Evolutionary conservation across 1,140 invertebrate species (phyloP), one percentile per base, ranked within the genome.

Genomic region (Saccostrea glomerata): DNA sequence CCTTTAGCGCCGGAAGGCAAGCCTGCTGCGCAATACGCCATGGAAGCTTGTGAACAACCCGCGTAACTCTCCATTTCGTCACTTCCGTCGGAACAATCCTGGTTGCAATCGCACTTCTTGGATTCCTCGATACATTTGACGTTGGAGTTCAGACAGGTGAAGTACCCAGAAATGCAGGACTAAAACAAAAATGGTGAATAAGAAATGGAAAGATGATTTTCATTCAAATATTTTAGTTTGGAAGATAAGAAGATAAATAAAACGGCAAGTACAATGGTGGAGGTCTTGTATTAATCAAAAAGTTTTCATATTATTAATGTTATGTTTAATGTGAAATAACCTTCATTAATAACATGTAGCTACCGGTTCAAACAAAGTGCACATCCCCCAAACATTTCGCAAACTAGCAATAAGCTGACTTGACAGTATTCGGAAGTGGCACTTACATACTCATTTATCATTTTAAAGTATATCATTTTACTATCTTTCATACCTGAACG

Each of bases 21-120:
- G 70, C 70, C 25, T 25, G 70, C 70, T 36, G 15, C 23, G 15
- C 70, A 77, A 25, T 77, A 77, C 11, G 23, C 23, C 4, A 77
- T 5, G 30, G 70, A 30, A 13, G 23, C 70, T 30, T 77, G 70
- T 12, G 70, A 13, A 36, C 70, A 77, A 13, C 70, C 70, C 2
- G 70, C 70, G 15, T 77, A 77, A 25, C 98, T 98, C 95, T 97
- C 97, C 95, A 85, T 20, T 85, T 97, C 97, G 86, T 92, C 92
- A 20, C 87, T 89, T 73, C 90, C 89, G 90, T 95, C 94, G 40
- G 89, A 82, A 92, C 95, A 96, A 89, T 96, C 95, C 47, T 70
- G 55, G 23, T 89, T 86, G 4, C 89, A 82, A 66, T 92, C 91
- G 82, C 92, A 98, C 89, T 95, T 95, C 93, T 95, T 95, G 91